These are phyloP conservation scores for Porites cylindrica DNA, from an alignment of 92 coral and sea anemone genomes.

Conservation along the genomic window DNA sequence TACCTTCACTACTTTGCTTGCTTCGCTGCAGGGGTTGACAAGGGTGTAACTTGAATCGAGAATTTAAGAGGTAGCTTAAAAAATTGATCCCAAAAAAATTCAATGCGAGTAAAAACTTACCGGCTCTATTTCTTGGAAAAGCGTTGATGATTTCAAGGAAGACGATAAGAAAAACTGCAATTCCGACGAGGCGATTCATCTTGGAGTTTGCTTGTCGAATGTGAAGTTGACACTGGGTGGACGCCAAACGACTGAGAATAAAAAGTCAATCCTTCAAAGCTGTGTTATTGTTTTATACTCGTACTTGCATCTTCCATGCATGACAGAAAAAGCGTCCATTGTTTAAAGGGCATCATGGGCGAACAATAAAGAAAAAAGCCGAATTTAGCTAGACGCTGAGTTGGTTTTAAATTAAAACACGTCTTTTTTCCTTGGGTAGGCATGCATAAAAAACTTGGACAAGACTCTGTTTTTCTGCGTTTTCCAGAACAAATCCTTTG, in stretches of 20 bases:
- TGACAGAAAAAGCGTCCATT: constrained; percentile 22
- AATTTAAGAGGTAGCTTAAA: neutral
- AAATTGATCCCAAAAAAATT: neutral
- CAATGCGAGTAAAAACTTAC: constrained; percentile 1
- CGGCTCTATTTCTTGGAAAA: constrained; percentile 23
- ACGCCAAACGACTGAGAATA: constrained; percentile 9
- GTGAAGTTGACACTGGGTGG: neutral
- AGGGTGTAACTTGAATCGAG: neutral
- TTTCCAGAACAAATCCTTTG: neutral
- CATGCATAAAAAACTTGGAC: constrained; percentile 34
- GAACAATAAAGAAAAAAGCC: constrained; percentile 30
- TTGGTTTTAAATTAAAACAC: neutral
- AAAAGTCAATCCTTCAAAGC: neutral
- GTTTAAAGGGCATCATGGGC: constrained; percentile 22
- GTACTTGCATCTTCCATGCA: neutral
- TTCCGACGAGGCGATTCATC: constrained; percentile 23
- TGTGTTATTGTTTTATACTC: constrained; percentile 9
- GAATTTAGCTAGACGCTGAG: neutral
- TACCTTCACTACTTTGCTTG: neutral
- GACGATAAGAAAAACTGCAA: constrained; percentile 6
- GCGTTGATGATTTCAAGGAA: constrained; percentile 27
- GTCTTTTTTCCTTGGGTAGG: constrained; percentile 8
- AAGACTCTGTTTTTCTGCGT: neutral
- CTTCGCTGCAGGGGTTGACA: neutral
- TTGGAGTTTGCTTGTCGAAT: neutral